These are phyloP conservation scores for Malurus alboscapulatus DNA, from an alignment of 2,113 vertebrate genomes.

Conservation along the genomic window DNA sequence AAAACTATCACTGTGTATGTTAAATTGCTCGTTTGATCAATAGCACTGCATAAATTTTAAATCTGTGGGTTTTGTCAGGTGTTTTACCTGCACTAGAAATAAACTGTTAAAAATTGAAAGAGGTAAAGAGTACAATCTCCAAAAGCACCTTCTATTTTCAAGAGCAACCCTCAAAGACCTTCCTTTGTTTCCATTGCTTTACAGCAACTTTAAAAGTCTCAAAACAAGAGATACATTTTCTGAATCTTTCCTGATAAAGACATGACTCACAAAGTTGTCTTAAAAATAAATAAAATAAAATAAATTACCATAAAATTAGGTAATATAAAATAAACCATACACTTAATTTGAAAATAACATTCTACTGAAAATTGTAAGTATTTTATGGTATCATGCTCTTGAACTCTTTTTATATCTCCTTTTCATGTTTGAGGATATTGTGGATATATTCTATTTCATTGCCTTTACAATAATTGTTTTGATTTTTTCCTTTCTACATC, in stretches of 20 bases:
- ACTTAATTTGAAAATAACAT: not conserved
- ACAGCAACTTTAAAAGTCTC: not conserved
- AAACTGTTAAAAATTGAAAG: not conserved
- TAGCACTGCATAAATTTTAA: not conserved
- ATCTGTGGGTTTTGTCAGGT: not conserved
- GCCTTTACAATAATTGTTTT: not conserved
- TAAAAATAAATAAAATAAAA: not conserved
- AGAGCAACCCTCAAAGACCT: not conserved
- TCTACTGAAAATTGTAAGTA: not conserved
- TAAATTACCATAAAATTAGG: not conserved
- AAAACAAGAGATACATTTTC: not conserved
- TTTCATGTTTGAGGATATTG: not conserved
- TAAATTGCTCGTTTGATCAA: not conserved
- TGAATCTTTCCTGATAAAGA: not conserved
- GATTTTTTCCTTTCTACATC: not conserved
- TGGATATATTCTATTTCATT: not conserved
- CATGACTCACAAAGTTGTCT: not conserved
- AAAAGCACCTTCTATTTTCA: not conserved
- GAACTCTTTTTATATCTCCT: not conserved
- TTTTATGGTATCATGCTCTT: not conserved
- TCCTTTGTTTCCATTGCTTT: not conserved
- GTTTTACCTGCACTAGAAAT: not conserved
- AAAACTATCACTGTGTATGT: not conserved
- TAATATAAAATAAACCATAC: not conserved
- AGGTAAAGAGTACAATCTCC: not conserved